These are phyloP conservation scores for Bovichtus diacanthus DNA, from an alignment of 2,797 vertebrate species.

Conservation along the genomic window DNA sequence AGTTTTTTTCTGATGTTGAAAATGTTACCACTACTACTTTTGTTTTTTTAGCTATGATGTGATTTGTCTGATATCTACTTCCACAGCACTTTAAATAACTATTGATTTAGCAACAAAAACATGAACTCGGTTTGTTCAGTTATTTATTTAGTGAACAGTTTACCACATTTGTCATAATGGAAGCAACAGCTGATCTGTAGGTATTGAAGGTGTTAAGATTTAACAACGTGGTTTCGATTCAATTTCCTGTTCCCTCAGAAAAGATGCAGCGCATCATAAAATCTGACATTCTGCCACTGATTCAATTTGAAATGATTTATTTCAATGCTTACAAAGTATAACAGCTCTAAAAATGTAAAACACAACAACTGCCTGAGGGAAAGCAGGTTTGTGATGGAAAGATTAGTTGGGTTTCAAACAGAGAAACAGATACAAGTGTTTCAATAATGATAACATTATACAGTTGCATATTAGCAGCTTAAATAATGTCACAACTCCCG, in stretches of 20 bases:
- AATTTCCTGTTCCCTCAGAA: slow-evolving; percentile 26
- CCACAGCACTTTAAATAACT: neutral
- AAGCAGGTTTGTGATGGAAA: slow-evolving; percentile 47
- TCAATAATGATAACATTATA: slow-evolving; percentile 16
- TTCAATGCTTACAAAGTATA: slow-evolving; percentile 16
- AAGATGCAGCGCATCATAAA: slow-evolving; percentile 38
- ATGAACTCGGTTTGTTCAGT: neutral
- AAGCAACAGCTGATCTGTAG: slow-evolving; percentile 1
- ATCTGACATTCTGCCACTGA: slow-evolving; percentile 51
- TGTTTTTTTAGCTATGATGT: neutral
- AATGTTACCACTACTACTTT: neutral
- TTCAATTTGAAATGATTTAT: slow-evolving; percentile 57
- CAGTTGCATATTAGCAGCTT: slow-evolving; percentile 17
- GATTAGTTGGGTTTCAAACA: slow-evolving; percentile 52
- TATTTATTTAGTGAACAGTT: slow-evolving; percentile 13
- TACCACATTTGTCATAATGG: neutral
- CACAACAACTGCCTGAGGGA: slow-evolving; percentile 41
- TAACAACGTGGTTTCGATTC: slow-evolving; percentile 19
- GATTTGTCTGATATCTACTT: neutral
- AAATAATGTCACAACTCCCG: neutral
- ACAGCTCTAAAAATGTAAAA: slow-evolving; percentile 42
- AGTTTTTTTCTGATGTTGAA: neutral
- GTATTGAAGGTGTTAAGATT: slow-evolving; percentile 28
- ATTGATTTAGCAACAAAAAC: accelerated
- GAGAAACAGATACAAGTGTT: slow-evolving; percentile 30